A percentile compares a stretch with the other conserved stretches of the same genome.
Conservation (phyloP, 1,140 invertebrate genomes). For the Diuraphis noxia region DNA sequence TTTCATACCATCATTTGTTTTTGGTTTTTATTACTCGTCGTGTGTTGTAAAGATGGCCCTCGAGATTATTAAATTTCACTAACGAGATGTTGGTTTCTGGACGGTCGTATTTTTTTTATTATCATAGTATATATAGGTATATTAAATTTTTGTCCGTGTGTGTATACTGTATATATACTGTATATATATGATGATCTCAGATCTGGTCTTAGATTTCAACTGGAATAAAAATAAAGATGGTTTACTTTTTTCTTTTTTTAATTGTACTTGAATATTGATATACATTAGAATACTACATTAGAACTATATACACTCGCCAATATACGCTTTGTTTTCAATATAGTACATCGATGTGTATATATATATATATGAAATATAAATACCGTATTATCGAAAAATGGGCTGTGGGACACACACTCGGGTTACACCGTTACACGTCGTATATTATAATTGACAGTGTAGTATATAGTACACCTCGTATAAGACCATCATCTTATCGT, state of each 20-base stretch:
- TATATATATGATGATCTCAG: neutral
- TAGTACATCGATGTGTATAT: neutral
- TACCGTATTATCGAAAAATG: too few relatives aligned
- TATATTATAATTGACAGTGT: neutral
- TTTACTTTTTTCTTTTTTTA: slow-evolving; percentile 2
- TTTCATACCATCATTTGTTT: slow-evolving; percentile 28
- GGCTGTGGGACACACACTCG: neutral
- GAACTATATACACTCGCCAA: neutral
- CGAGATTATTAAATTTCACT: slow-evolving; percentile 45
- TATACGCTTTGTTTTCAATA: neutral
- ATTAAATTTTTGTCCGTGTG: neutral
- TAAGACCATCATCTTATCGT: too few relatives aligned
- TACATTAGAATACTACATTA: too few relatives aligned
- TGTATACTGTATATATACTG: neutral
- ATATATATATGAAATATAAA: too few relatives aligned
- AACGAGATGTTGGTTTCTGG: slow-evolving; percentile 22
- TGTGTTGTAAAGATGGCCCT: neutral
- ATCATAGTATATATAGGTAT: neutral
- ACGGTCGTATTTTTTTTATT: slow-evolving; percentile 26
- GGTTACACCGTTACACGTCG: neutral
- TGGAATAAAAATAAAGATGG: neutral
- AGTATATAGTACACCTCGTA: too few relatives aligned
- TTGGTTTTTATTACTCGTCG: slow-evolving; percentile 27
- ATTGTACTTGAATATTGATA: neutral
- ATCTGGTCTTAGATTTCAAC: neutral